Percentiles rank a stretch among this genome's conserved stretches.
phyloP scores from a whole-genome alignment of 2,113 vertebrate species.

The Ovis canadensis region DNA sequence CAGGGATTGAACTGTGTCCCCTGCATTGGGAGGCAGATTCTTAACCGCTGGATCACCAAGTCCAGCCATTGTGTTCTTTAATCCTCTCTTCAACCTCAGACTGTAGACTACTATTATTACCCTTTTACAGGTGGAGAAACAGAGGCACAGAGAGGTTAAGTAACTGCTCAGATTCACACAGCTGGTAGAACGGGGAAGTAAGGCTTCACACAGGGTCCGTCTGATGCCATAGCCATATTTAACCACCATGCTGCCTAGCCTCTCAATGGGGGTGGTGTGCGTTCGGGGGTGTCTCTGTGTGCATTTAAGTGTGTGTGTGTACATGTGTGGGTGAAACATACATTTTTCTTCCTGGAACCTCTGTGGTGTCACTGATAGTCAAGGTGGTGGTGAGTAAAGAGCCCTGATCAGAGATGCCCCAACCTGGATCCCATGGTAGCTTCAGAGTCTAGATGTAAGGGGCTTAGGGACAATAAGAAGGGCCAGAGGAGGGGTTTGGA shows the following conservation, averaged over 20 bases:
- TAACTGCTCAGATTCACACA: not conserved
- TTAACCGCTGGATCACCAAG: not conserved
- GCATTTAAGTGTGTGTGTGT: not conserved
- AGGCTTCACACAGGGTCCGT: not conserved
- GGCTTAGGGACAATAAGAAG: not conserved
- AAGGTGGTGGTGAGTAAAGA: not conserved
- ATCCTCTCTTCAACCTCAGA: not conserved
- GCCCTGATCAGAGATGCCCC: not conserved
- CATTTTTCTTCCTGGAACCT: not conserved
- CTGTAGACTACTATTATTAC: not conserved
- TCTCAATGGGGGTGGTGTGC: not conserved
- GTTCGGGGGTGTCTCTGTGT: not conserved
- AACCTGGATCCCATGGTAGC: not conserved
- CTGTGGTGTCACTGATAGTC: not conserved
- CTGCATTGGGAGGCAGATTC: not conserved
- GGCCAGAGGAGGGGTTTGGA: not conserved
- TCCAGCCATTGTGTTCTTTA: not conserved
- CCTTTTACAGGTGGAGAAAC: not conserved
- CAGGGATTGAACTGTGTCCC: not conserved
- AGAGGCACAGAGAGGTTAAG: not conserved
- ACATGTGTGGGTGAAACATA: not conserved
- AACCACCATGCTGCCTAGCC: accelerated
- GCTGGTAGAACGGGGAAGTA: not conserved
- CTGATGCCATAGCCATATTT: not conserved
- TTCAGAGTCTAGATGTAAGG: not conserved